Conservation (phyloP, 2,113 vertebrate species). For the Pygoscelis adeliae region DNA sequence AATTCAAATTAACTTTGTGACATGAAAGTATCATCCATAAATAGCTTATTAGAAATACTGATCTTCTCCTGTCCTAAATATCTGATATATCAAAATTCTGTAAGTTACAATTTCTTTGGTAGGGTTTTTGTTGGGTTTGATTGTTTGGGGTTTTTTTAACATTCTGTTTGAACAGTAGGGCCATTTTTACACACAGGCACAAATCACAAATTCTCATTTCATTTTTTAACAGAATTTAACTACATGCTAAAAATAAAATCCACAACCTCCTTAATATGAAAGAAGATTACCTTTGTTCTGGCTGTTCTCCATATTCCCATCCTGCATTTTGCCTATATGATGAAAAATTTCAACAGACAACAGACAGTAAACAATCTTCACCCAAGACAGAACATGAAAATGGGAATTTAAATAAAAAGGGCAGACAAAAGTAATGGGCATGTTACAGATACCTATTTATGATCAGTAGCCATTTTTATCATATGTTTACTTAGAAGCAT, state of each 20-base stretch:
- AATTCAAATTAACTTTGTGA: background rate
- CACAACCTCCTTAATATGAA: slow-evolving; percentile 59
- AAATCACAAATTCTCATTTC: background rate
- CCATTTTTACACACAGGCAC: background rate
- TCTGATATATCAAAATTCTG: too few species aligned
- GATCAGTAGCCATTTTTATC: background rate
- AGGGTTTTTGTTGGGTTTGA: background rate
- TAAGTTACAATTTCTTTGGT: background rate
- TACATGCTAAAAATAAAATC: slow-evolving; percentile 26
- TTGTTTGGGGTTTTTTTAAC: accelerated
- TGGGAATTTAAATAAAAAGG: slow-evolving; percentile 74
- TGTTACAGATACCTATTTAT: background rate
- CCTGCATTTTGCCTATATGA: slow-evolving; percentile 99
- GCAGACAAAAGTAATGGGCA: slow-evolving; percentile 72
- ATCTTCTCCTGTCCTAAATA: background rate
- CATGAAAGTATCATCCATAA: background rate
- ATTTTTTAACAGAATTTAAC: background rate
- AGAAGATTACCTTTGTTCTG: slow-evolving; percentile 98
- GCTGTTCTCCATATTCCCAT: slow-evolving; percentile 99
- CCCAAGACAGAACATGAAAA: slow-evolving; percentile 74
- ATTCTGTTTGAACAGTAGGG: background rate
- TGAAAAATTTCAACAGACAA: slow-evolving; percentile 96
- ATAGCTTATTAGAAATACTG: background rate
- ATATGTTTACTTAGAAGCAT: background rate
- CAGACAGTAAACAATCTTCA: slow-evolving; percentile 87